Percentiles rank a stretch among this genome's conserved stretches.
These are phyloP conservation scores for Prosopocoilus inquinatus DNA, from an alignment of 2,888 invertebrate genomes.

Conservation along the genomic window DNA sequence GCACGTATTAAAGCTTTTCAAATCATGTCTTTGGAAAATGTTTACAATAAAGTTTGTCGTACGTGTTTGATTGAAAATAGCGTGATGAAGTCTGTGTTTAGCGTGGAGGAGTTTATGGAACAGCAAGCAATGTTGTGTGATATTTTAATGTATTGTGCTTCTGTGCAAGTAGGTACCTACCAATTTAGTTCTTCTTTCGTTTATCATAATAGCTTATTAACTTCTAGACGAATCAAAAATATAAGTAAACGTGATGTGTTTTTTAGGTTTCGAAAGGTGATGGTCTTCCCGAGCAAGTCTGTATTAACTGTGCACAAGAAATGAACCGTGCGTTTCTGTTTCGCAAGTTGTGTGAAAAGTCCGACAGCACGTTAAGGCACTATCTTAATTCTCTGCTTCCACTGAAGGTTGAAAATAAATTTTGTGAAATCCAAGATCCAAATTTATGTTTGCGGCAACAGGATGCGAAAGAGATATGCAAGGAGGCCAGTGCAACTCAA, in stretches of 20 bases:
- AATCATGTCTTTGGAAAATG: conserved; percentile 19
- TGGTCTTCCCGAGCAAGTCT: conserved; percentile 42
- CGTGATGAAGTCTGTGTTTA: conserved; percentile 28
- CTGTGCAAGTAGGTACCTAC: conserved; percentile 31
- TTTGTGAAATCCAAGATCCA: background rate
- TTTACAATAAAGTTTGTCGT: conserved; percentile 29
- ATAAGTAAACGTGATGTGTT: background rate
- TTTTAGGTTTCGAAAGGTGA: conserved; percentile 38
- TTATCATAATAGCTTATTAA: background rate
- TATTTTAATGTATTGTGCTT: conserved; percentile 35
- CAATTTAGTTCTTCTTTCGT: background rate
- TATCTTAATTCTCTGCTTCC: conserved; percentile 1
- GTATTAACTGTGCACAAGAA: conserved; percentile 37
- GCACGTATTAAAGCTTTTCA: background rate
- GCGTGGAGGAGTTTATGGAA: conserved; percentile 28
- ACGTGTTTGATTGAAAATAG: conserved; percentile 32
- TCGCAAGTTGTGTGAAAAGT: conserved; percentile 39
- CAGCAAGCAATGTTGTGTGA: conserved; percentile 29
- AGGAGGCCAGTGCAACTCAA: too few relatives aligned
- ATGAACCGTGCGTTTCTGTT: conserved; percentile 38
- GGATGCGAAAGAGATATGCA: too few relatives aligned
- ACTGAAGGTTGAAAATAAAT: background rate
- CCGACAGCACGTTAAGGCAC: conserved; percentile 34
- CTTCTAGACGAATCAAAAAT: background rate
- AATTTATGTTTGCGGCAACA: too few relatives aligned